These are phyloP conservation scores for Epizoanthus rinbou DNA, from an alignment of 92 coral and sea anemone species.

Conservation along the genomic window DNA sequence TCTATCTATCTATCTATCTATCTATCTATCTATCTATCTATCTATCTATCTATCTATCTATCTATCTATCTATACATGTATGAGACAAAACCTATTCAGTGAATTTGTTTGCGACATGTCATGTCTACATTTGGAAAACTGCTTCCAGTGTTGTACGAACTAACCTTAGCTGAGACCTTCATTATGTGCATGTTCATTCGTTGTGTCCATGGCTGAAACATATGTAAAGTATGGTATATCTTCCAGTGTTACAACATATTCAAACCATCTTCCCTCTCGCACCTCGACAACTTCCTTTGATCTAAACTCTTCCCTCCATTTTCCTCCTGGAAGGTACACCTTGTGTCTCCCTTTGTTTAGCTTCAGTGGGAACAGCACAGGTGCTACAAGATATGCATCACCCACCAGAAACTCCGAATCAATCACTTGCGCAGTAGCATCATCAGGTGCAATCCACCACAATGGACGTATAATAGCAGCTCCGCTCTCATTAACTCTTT, in stretches of 20 bases:
- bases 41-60: no score
- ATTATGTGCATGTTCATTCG: no score
- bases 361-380: conserved; percentile 58
- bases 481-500: conserved; percentile 61
- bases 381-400: conserved; percentile 74
- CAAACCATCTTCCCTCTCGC: conserved; percentile 57
- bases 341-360: conserved; percentile 49
- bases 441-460: conserved; percentile 88
- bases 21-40: no score
- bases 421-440: conserved; percentile 58
- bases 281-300: conserved; percentile 40
- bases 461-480: conserved; percentile 78
- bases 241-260: conserved; percentile 51
- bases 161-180: no score
- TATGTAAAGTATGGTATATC: conserved; percentile 67
- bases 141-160: no score
- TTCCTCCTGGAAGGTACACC: conserved; percentile 76
- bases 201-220: conserved; percentile 1
- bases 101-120: no score
- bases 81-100: no score
- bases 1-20: no score
- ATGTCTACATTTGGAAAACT: no score
- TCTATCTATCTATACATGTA: no score
- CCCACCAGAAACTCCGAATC: conserved; percentile 78
- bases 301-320: conserved; percentile 73